Conservation (phyloP, 2,113 vertebrate species). For the Rhabdornis inornatus region DNA sequence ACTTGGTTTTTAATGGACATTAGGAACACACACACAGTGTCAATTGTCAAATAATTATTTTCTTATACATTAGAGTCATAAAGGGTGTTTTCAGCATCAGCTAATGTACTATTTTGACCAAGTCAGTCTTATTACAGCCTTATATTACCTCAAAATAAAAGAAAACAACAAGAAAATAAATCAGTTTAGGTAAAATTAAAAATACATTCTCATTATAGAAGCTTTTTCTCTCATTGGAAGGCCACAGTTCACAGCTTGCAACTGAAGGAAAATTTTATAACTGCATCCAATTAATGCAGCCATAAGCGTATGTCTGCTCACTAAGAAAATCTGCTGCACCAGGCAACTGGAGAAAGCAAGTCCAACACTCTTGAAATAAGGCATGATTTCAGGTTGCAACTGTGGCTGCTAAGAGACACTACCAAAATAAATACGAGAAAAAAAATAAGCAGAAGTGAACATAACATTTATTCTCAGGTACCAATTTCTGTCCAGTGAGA, state of each 20-base stretch:
- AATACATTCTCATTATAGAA: neutral
- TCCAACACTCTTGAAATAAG: neutral
- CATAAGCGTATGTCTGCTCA: neutral
- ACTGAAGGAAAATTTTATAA: neutral
- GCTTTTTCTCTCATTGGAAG: neutral
- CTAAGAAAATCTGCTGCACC: neutral
- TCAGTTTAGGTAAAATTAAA: neutral
- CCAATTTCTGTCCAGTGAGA: constrained; percentile 29
- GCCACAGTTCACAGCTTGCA: neutral
- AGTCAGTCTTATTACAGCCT: neutral
- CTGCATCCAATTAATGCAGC: neutral
- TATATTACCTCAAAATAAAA: neutral
- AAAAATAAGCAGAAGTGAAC: neutral
- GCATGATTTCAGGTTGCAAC: neutral
- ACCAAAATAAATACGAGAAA: constrained; percentile 16
- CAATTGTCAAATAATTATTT: neutral
- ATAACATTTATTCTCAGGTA: constrained; percentile 24
- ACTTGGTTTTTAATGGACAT: neutral
- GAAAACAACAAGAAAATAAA: neutral
- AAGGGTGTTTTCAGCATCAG: neutral
- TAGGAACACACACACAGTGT: neutral
- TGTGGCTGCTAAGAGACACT: constrained; percentile 35
- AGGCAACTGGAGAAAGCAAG: neutral
- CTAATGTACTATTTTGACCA: neutral
- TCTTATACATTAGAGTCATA: neutral